Conservation (phyloP, 2,888 invertebrate genomes). For the Drosophila limbata region DNA sequence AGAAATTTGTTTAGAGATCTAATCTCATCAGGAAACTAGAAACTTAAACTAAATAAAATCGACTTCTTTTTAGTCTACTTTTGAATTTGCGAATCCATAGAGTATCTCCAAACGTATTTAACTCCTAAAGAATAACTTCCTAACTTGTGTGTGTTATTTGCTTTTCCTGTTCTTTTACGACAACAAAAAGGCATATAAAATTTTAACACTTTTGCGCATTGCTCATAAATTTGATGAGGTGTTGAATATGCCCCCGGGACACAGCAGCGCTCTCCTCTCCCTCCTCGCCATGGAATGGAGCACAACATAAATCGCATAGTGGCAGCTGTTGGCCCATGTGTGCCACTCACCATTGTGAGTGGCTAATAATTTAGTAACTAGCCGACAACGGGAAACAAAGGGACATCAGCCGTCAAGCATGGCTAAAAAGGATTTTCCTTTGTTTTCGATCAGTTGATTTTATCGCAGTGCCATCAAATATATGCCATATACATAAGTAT, state of each 20-base stretch:
- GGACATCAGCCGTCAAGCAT: background rate
- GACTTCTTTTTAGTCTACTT: background rate
- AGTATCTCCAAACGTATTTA: background rate
- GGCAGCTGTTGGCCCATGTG: slow-evolving; percentile 36
- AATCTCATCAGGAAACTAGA: too few species aligned
- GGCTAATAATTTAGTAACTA: slow-evolving; percentile 47
- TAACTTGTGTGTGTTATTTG: background rate
- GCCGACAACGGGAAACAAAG: slow-evolving; percentile 24
- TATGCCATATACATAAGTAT: background rate
- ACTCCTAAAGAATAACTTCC: background rate
- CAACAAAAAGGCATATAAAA: slow-evolving; percentile 36
- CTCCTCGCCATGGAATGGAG: slow-evolving; percentile 1
- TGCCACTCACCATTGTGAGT: slow-evolving; percentile 24
- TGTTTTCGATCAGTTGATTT: slow-evolving; percentile 7
- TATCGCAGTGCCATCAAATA: slow-evolving; percentile 14
- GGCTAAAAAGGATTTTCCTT: slow-evolving; percentile 8
- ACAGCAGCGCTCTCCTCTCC: background rate
- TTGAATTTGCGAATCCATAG: background rate
- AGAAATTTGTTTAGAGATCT: background rate
- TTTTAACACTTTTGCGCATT: slow-evolving; percentile 63
- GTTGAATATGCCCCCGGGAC: slow-evolving; percentile 46
- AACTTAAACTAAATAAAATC: too few species aligned
- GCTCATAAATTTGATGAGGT: slow-evolving; percentile 68
- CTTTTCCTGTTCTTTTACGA: background rate
- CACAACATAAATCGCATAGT: slow-evolving; percentile 52